These are phyloP conservation scores for Hypocryptadius cinnamomeus DNA, from an alignment of 2,113 vertebrate genomes.

Conservation along the genomic window DNA sequence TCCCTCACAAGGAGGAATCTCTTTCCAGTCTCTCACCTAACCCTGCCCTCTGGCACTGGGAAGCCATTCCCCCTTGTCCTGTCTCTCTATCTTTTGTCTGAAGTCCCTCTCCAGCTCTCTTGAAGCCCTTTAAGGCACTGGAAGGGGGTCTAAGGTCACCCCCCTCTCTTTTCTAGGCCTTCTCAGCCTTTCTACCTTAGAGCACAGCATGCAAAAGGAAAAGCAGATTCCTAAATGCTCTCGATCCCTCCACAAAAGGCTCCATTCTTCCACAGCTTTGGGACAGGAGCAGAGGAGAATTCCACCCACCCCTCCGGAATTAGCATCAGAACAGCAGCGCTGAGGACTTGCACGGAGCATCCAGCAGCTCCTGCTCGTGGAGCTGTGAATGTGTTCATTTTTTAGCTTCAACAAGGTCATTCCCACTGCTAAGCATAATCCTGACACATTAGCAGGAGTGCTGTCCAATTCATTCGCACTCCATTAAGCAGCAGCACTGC, in stretches of 20 bases:
- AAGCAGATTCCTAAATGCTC: background rate
- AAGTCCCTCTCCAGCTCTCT: background rate
- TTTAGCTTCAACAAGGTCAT: conserved; percentile 45
- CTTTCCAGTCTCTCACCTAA: background rate
- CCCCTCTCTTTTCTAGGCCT: background rate
- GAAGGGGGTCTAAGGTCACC: background rate
- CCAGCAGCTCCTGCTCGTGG: background rate
- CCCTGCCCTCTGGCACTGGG: background rate
- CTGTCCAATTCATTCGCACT: conserved; percentile 32
- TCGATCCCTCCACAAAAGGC: fast-evolving
- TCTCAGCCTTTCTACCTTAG: background rate
- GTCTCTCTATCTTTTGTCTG: background rate
- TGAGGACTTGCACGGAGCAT: background rate
- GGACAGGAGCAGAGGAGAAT: background rate
- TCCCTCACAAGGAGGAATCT: fast-evolving
- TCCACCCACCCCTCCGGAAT: fast-evolving
- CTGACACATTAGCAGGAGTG: background rate
- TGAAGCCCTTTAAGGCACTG: background rate
- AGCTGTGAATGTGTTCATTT: conserved; percentile 26
- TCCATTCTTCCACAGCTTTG: fast-evolving
- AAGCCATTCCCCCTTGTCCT: background rate
- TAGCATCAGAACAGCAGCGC: background rate
- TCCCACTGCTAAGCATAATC: conserved; percentile 11
- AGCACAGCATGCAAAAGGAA: background rate
- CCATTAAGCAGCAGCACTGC: background rate